A percentile compares a stretch with the other conserved stretches of the same genome.
Conservation (phyloP, 2,888 invertebrate genomes). For the Sycophila texana region DNA sequence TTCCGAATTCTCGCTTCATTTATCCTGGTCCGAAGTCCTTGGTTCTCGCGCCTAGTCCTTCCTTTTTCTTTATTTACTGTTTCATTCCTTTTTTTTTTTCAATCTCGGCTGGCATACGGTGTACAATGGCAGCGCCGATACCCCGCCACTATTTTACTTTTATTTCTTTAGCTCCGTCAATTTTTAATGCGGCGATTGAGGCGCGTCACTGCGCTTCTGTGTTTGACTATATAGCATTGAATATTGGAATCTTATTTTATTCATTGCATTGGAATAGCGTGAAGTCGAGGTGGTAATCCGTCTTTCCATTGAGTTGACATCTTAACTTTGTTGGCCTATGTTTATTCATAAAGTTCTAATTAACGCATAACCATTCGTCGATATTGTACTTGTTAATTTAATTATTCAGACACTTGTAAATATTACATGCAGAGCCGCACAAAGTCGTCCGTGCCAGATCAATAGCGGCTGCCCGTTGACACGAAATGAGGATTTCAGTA, state of each 20-base stretch:
- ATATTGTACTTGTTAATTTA: slow-evolving; percentile 11
- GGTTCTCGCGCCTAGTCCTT: not conserved
- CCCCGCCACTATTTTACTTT: not conserved
- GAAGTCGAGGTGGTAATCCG: not conserved
- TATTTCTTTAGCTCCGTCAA: too few relatives aligned
- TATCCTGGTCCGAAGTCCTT: not conserved
- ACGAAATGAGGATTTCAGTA: not conserved
- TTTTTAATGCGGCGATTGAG: not conserved
- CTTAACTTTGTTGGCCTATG: not conserved
- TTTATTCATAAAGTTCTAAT: slow-evolving; percentile 12
- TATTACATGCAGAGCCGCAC: not conserved
- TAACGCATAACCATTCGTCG: not conserved
- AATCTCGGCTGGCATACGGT: not conserved
- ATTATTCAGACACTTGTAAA: slow-evolving; percentile 17
- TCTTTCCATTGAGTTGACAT: not conserved
- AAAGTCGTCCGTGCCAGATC: not conserved
- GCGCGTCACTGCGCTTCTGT: not conserved
- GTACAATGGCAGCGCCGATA: not conserved
- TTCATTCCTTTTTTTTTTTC: slow-evolving; percentile 7
- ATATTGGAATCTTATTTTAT: slow-evolving; percentile 4
- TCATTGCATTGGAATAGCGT: not conserved
- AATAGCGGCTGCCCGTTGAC: not conserved
- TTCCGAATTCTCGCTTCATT: slow-evolving; percentile 37
- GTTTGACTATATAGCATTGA: not conserved
- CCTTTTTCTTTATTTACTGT: not conserved